Evolutionary conservation across 2,888 invertebrate genomes (phyloP), one percentile per base, ranked within the genome.

Genomic region (Macaria notata): DNA sequence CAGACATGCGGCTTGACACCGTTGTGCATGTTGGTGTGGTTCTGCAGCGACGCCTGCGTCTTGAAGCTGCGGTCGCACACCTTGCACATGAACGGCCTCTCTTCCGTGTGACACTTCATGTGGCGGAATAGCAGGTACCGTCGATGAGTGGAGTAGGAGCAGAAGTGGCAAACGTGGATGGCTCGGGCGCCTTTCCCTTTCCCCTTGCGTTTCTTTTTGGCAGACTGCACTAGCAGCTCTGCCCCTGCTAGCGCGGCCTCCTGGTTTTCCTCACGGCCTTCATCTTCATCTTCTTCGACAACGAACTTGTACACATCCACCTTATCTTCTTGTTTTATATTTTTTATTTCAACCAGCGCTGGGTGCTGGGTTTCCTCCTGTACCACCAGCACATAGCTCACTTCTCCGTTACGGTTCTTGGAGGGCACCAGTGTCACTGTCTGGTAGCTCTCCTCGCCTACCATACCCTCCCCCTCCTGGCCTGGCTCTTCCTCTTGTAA

Each of bases 21-120:
- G 31, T 98, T 98, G 81, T 99, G 99, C 56, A 98, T 98, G 82
- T 99, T 99, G 5, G 98, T 95, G 80, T 99, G 99, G 84, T 99
- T 99, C 77, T 98, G 96, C 46, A 99, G 92, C 0, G 98, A 97
- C 0, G 97, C 96, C 41, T 96, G 83, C 0, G 98, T 98, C 87
- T 99, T 99, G 82, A 99, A 99, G 4, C 98, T 98, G 44, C 98
- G 93, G 75, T 98, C 98, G 80, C 99, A 99, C 4, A 98, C 97
- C 30, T 94, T 94, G 81, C 99, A 99, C 78, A 97, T 98, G 81
- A 97, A 97, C 0, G 98, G 98, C 0, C 98, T 92, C 69, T 98
- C 98, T 98, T 92, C 97, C 0, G 98, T 98, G 84, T 99, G 99
- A 0, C 96, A 96, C 81, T 98, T 98, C 96, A 98, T 96, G 80